These are phyloP conservation scores for Prolemur simus DNA, from an alignment of 2,113 vertebrate species.

Conservation along the genomic window DNA sequence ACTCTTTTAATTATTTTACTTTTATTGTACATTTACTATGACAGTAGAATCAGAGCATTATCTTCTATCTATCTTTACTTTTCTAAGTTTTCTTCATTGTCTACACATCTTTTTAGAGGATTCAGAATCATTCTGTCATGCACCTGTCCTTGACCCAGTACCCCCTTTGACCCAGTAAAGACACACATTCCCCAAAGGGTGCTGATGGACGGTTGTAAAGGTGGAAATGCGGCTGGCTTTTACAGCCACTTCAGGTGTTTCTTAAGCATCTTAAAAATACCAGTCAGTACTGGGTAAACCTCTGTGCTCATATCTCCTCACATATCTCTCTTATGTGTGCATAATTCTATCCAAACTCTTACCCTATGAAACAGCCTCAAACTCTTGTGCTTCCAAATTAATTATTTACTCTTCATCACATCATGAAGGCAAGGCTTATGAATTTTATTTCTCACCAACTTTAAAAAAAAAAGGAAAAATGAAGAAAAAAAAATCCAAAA, in stretches of 20 bases:
- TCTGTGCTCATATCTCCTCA: rapidly evolving
- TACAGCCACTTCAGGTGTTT: not conserved
- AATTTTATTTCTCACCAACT: not conserved
- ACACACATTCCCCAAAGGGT: not conserved
- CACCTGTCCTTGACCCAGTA: not conserved
- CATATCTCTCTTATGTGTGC: not conserved
- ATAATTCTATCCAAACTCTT: not conserved
- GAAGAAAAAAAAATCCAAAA: not conserved
- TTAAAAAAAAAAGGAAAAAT: not conserved
- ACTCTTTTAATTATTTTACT: not conserved
- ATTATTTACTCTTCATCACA: not conserved
- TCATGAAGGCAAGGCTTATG: not conserved
- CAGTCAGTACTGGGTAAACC: not conserved
- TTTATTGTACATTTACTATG: not conserved
- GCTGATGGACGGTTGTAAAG: rapidly evolving
- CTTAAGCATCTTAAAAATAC: not conserved
- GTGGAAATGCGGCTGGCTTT: not conserved
- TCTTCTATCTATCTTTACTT: not conserved
- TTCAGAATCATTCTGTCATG: not conserved
- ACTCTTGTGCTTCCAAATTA: too few species aligned
- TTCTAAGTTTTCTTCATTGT: not conserved
- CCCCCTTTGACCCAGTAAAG: not conserved
- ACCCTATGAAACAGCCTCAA: not conserved
- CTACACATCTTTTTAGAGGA: not conserved
- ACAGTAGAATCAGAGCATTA: not conserved